Evolutionary conservation across 1,140 invertebrate genomes (phyloP).

Genomic region (Drosophila equinoxialis): DNA sequence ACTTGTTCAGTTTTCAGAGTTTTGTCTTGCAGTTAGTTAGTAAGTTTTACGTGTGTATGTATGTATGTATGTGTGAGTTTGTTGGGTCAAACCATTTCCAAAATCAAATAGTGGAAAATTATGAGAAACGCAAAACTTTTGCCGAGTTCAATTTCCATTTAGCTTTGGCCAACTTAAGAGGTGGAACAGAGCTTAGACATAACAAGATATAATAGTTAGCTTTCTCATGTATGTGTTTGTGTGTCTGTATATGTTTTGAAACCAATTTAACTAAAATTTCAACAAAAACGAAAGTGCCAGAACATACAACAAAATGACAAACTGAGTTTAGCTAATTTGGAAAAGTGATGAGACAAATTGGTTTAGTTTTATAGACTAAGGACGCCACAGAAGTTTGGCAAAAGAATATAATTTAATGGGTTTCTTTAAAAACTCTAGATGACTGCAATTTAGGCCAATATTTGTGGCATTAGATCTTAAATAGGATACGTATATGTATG

Average conservation of each 20-base stretch:
- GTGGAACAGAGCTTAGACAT: background rate
- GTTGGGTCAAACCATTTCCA: background rate
- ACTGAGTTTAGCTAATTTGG: too few relatives aligned
- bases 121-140: constrained; percentile 11
- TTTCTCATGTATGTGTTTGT: background rate
- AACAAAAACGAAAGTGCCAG: too few relatives aligned
- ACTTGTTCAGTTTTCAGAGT: constrained; percentile 2
- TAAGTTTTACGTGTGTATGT: background rate
- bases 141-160: constrained; percentile 1
- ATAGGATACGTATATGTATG: background rate
- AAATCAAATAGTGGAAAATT: constrained; percentile 19
- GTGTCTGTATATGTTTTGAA: background rate
- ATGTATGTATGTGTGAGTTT: background rate
- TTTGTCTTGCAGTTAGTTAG: constrained; percentile 6
- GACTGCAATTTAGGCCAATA: too few relatives aligned
- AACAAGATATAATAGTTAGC: background rate
- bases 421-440: too few relatives aligned
- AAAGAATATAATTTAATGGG: too few relatives aligned
- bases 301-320: too few relatives aligned
- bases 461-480: background rate
- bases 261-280: constrained; percentile 1
- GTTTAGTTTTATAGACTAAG: background rate
- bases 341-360: constrained; percentile 6
- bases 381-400: too few relatives aligned
- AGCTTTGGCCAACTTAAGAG: constrained; percentile 1